Base-by-base conservation (phyloP, 2,113 vertebrate species). In the Megalops atlanticus region DNA sequence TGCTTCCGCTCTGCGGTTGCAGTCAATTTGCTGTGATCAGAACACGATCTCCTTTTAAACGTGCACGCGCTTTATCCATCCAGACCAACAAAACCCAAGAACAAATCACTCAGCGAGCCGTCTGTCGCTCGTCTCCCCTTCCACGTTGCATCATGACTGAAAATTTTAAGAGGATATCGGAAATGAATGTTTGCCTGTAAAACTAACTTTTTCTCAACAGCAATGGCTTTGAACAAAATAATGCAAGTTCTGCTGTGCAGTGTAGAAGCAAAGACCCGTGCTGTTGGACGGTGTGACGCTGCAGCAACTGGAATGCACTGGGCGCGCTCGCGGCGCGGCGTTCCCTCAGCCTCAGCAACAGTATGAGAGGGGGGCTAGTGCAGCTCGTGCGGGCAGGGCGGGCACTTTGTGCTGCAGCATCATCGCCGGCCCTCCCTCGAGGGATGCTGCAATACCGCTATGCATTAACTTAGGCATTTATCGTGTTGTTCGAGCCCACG, bases 311-410 rank as follows among this genome's bases (percentile, higher is more conserved):
- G 27, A 69, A 79, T 85, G 83, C 86, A 90, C 85, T 90, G 88
- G 83, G 69, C 87, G 49, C 85, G 84, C 78, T 64, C 81, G 64
- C 76, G 49, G 40, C 73, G 54, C 47, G 78, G 52, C 80, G 74
- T 39, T 39, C 47, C 38, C 24, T 45, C 74, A 90, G 82, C 91
- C 90, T 89, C 90, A 91, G 90, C 89, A 89, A 85, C 91, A 88
- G 91, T 87, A 84, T 75, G 74, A 38, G 8, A 85, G 88, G 47
- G 14, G n/a, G 74, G 64, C 27, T 84, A 84, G 78, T 87, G 88
- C 89, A 84, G 85, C 88, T 89, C 58, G 58, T 64, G 58, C 58
- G 58, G 85, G 89, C 73, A 27, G 74, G 76, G 76, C 71, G 76
- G 81, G 76, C 74, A 71, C 41, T 76, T n/a, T 70, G 24, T 81